Conservation (phyloP, 2,113 vertebrate species). For the Catagonus wagneri region DNA sequence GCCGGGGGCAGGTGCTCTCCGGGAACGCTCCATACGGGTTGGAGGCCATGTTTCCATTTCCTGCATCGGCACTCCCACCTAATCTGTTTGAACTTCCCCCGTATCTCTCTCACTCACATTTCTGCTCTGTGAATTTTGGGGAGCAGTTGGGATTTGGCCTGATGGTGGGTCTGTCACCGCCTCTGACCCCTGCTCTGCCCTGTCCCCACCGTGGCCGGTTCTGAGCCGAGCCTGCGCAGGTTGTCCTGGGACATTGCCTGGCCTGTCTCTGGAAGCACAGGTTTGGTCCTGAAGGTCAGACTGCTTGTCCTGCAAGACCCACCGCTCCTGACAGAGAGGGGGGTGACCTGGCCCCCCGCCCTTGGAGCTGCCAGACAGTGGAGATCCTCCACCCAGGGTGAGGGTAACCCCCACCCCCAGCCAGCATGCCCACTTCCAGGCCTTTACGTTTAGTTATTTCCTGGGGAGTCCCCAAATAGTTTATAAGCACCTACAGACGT, state of each 20-base stretch:
- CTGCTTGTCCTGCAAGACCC: background rate
- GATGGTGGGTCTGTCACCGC: background rate
- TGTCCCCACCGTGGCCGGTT: background rate
- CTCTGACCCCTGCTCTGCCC: too few species aligned
- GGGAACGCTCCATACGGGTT: background rate
- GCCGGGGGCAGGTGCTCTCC: background rate
- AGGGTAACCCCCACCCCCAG: background rate
- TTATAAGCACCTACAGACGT: too few species aligned
- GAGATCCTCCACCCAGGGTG: background rate
- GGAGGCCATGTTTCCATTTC: background rate
- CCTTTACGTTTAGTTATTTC: background rate
- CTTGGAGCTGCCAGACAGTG: background rate
- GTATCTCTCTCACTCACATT: background rate
- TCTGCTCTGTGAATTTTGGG: background rate
- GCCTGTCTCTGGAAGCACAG: background rate
- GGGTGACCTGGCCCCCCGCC: background rate
- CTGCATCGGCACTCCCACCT: background rate
- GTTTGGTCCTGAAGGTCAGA: background rate
- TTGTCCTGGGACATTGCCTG: background rate
- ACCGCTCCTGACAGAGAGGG: background rate
- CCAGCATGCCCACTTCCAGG: background rate
- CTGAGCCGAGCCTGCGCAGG: background rate
- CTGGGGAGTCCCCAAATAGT: background rate
- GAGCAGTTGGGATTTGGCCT: background rate
- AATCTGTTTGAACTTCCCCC: background rate